Evolutionary conservation across 2,797 vertebrate genomes (phyloP).

Genomic region (Peromyscus melanophrys): DNA sequence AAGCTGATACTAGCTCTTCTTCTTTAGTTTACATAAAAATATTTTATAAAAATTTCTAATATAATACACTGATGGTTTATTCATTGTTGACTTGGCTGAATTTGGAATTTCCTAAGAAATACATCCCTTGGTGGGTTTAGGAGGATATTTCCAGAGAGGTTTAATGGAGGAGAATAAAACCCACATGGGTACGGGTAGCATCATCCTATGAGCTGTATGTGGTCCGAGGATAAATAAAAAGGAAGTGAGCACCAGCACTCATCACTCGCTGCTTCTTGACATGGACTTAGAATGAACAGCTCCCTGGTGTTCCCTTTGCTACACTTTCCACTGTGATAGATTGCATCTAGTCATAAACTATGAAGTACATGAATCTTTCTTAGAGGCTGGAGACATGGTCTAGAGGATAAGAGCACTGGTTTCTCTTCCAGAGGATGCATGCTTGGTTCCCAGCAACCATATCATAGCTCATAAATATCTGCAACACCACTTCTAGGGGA

Average conservation of each 20-base stretch:
- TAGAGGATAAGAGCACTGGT: not conserved
- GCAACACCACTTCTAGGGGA: not conserved
- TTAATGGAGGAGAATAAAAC: not conserved
- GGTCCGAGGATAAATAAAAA: not conserved
- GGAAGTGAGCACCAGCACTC: not conserved
- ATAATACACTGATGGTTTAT: not conserved
- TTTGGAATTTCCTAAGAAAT: not conserved
- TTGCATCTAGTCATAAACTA: not conserved
- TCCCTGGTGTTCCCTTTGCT: not conserved
- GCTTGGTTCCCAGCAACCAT: not conserved
- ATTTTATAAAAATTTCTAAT: not conserved
- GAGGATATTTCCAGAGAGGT: not conserved
- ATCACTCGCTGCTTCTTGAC: not conserved
- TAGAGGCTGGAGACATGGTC: not conserved
- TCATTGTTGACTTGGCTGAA: not conserved
- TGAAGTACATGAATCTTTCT: not conserved
- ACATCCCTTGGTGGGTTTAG: not conserved
- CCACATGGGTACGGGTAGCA: too few species aligned
- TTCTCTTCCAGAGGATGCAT: not conserved
- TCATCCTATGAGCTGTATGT: not conserved
- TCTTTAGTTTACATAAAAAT: not conserved
- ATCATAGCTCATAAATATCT: too few species aligned
- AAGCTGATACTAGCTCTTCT: not conserved
- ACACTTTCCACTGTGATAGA: not conserved
- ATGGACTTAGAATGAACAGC: not conserved